These are phyloP conservation scores for Salmo trutta DNA, from an alignment of 2,797 vertebrate genomes.

Conservation along the genomic window DNA sequence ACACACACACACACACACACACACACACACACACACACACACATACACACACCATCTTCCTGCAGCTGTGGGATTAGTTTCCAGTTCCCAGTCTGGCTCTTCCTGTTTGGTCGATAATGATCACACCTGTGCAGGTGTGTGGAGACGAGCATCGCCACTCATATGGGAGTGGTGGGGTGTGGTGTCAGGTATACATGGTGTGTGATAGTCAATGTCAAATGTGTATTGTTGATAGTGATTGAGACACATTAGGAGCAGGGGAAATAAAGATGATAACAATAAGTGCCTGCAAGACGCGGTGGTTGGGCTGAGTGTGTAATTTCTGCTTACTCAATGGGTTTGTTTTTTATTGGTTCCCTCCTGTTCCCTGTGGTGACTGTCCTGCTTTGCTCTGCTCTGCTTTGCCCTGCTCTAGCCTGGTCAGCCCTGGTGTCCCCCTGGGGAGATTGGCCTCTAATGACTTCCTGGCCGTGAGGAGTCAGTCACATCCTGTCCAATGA, in stretches of 20 bases:
- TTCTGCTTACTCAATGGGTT: slow-evolving; percentile 17
- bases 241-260: slow-evolving; percentile 20
- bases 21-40: slow-evolving; percentile 30
- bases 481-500: slow-evolving; percentile 75
- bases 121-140: slow-evolving; percentile 79
- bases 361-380: slow-evolving; percentile 34
- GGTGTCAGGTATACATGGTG: slow-evolving; percentile 51
- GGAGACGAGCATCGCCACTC: slow-evolving; percentile 26
- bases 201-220: neutral
- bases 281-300: neutral
- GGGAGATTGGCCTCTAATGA: slow-evolving; percentile 69
- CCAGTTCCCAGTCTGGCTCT: slow-evolving; percentile 74
- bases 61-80: slow-evolving; percentile 76
- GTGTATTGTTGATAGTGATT: slow-evolving; percentile 23
- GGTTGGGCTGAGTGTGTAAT: slow-evolving; percentile 24
- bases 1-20: slow-evolving; percentile 25
- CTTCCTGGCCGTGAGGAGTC: slow-evolving; percentile 64
- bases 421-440: slow-evolving; percentile 60
- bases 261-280: slow-evolving; percentile 11
- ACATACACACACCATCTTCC: slow-evolving; percentile 41
- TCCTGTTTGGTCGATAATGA: slow-evolving; percentile 79
- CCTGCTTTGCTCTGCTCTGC: slow-evolving; percentile 16
- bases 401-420: slow-evolving; percentile 22
- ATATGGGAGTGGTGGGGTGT: slow-evolving; percentile 19
- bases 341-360: slow-evolving; percentile 40